These are phyloP conservation scores for Strigamia maritima DNA, from an alignment of 2,888 invertebrate genomes.

Conservation along the genomic window DNA sequence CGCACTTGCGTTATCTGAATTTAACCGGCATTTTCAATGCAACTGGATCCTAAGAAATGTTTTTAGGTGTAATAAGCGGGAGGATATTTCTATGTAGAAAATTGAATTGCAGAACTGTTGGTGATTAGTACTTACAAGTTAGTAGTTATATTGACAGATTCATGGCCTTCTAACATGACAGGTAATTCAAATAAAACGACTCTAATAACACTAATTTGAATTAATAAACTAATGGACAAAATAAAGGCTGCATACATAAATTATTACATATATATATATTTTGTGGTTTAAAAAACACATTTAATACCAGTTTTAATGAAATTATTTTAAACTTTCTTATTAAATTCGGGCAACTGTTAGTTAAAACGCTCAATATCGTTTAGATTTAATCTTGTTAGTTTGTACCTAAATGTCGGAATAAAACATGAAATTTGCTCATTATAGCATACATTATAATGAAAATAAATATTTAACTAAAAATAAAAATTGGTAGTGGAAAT, in stretches of 20 bases:
- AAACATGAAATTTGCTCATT: constrained; percentile 1
- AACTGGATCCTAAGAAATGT: background rate
- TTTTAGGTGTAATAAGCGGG: background rate
- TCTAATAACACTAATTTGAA: background rate
- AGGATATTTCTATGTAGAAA: background rate
- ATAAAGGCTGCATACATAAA: no score
- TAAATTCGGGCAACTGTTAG: background rate
- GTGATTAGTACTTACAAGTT: background rate
- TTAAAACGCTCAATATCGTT: background rate
- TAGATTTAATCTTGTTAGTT: constrained; percentile 10
- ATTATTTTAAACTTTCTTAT: background rate
- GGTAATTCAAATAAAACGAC: background rate
- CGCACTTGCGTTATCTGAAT: no score
- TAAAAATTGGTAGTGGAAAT: background rate
- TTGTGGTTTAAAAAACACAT: background rate
- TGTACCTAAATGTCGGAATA: background rate
- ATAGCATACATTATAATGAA: background rate
- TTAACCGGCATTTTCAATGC: background rate
- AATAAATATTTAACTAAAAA: background rate
- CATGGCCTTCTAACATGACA: background rate
- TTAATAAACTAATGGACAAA: background rate
- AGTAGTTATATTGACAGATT: background rate
- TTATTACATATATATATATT: no score
- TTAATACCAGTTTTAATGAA: background rate
- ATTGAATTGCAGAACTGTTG: background rate